Base-by-base conservation (phyloP, 2,797 vertebrate species). In the Hoplostethus mediterraneus region DNA sequence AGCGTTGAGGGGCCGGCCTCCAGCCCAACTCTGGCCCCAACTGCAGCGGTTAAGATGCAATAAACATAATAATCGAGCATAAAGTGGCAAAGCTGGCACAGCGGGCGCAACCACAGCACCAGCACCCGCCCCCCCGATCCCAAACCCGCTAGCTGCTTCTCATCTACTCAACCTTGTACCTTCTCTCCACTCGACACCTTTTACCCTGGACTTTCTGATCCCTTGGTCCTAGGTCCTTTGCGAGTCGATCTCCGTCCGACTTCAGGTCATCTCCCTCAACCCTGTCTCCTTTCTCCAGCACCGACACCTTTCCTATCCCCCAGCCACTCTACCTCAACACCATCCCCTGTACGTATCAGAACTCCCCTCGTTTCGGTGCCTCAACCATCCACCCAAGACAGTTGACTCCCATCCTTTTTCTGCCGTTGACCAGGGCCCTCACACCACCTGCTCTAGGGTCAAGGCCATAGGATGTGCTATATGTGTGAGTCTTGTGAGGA, bases 401-500 rank as follows among this genome's bases (percentile, higher is more conserved):
- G 14, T 30, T 45, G 3, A 13, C 25, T 25, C 2, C 33, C 6
- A 6, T 1, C 52, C 52, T 59, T 25, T 21, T 25, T 57, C 51
- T 74, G 53, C 75, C 80, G 81, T 90, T 82, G 70, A 73, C 53
- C 38, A 11, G 60, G 60, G 69, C 67, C 75, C 79, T 85, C 75
- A 30, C 76, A 76, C 85, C 91, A 90, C 87, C 90, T 91, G 91
- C 84, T 65, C 59, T 31, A 65, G 76, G 88, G 82, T 87, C 73
- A 69, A 12, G 16, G 51, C 52, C 64, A 51, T 11, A 33, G 47
- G 71, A 71, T 47, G 31, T 56, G n/a, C 31, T 36, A 49, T 60
- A 58, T 68, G 66, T 38, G 51, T 63, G 71, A 73, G 63, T 77
- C 30, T 78, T 53, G 33, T 30, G 44, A 67, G 67, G 85, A 91